Evolutionary conservation across 1,140 invertebrate species (phyloP), one percentile per base, ranked within the genome.

Genomic region (Cydia fagiglandana): DNA sequence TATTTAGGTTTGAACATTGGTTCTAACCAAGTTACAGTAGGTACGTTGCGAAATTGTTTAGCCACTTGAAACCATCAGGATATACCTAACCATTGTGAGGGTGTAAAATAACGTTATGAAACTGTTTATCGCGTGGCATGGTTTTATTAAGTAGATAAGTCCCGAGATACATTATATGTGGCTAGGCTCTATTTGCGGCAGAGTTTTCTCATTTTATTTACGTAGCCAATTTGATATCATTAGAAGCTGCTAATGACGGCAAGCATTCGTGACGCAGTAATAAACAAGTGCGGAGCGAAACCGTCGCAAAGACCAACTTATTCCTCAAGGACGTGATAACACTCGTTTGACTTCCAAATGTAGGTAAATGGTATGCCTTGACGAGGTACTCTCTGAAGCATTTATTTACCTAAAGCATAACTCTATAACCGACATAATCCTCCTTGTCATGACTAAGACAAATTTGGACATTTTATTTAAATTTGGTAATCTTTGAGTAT

Each of bases 151-250:
- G 41, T 45, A 45, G 2, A 13, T 45, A 45, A 45, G 41, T 47
- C 45, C 45, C 13, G 45, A 47, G 45, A 47, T 15, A 13, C 45
- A 47, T 47, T 2, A 13, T 45, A 10, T 12, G 20, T 61, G 4
- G n/a, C 17, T 61, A 17, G 9, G 56, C 56, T 61, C 6, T n/a
- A 61, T 20, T 17, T 20, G 4, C 17, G 24, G 15, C 17, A 4
- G 9, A 34, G 66, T 38, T 70, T 70, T 17, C 66, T n/a, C 66
- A 70, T 38, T 68, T 38, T 70, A 38, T 70, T 17, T 70, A 7
- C n/a, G 34, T 17, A 70, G 15, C 7, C 66, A 70, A 41, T 81
- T 81, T 76, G 64, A 77, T 76, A 74, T 76, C 73, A 77, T 73
- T 76, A 76, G 56, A 2, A 28, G 13, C 64, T 76, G 76, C 68